Conservation (phyloP, 2,113 vertebrate species). For the Phaetusa simplex region DNA sequence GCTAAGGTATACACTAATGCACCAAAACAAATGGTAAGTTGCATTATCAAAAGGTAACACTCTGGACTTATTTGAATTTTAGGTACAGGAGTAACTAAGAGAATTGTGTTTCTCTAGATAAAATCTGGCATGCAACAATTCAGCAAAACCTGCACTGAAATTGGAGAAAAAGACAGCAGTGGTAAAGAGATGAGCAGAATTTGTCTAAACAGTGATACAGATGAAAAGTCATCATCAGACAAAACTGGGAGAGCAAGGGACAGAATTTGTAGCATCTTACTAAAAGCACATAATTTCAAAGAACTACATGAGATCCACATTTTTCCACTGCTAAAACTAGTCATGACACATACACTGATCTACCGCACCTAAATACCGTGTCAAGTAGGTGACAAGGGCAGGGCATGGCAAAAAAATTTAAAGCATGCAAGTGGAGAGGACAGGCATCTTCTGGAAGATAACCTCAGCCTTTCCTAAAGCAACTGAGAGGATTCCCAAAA, state of each 20-base stretch:
- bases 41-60: neutral
- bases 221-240: neutral
- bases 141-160: neutral
- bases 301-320: neutral
- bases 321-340: neutral
- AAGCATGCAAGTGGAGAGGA: neutral
- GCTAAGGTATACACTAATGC: neutral
- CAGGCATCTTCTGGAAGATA: neutral
- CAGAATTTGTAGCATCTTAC: neutral
- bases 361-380: neutral
- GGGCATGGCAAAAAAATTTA: neutral
- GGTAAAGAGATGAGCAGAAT: neutral
- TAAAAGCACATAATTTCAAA: neutral
- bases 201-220: neutral
- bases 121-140: neutral
- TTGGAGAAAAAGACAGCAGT: neutral
- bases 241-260: neutral
- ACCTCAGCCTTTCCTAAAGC: neutral
- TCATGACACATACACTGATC: neutral
- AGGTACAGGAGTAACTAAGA: neutral
- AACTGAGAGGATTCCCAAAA: neutral
- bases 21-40: neutral
- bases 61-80: neutral
- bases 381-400: accelerated
- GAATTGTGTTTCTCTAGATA: neutral